Evolutionary conservation across 2,888 invertebrate genomes (phyloP).

Genomic region (Oligia strigilis): DNA sequence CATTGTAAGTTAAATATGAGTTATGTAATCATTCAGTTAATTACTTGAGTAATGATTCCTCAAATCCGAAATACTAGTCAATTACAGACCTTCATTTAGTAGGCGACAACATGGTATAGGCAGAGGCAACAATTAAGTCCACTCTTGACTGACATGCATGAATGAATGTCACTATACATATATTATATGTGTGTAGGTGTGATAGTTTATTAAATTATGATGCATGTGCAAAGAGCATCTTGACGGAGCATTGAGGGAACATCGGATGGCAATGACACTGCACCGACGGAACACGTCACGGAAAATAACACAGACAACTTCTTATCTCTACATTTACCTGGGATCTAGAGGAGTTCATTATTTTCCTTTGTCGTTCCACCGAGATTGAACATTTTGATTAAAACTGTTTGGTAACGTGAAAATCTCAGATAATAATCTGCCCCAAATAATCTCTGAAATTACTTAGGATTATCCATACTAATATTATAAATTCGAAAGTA

Average conservation of each 20-base stretch:
- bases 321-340: slow-evolving; percentile 48
- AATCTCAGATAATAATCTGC: neutral
- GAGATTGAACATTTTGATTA: slow-evolving; percentile 24
- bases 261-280: slow-evolving; percentile 53
- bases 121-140: neutral
- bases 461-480: neutral
- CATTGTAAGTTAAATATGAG: slow-evolving; percentile 30
- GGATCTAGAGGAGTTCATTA: slow-evolving; percentile 38
- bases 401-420: slow-evolving; percentile 7
- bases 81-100: neutral
- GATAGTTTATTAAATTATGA: slow-evolving; percentile 13
- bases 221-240: slow-evolving; percentile 13
- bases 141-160: neutral
- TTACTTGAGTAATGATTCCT: slow-evolving; percentile 10
- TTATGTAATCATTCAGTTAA: slow-evolving; percentile 28
- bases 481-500: too few species aligned
- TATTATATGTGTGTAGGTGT: neutral
- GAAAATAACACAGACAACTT: slow-evolving; percentile 47
- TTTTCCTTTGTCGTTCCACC: slow-evolving; percentile 40
- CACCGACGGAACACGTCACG: slow-evolving; percentile 46
- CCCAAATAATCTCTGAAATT: slow-evolving; percentile 18
- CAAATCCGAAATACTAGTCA: slow-evolving; percentile 12
- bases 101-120: too few species aligned
- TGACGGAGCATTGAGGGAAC: slow-evolving; percentile 18
- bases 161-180: slow-evolving; percentile 21